Evolutionary conservation across 2,797 vertebrate species (phyloP).

Genomic region (Myotis vivesi): DNA sequence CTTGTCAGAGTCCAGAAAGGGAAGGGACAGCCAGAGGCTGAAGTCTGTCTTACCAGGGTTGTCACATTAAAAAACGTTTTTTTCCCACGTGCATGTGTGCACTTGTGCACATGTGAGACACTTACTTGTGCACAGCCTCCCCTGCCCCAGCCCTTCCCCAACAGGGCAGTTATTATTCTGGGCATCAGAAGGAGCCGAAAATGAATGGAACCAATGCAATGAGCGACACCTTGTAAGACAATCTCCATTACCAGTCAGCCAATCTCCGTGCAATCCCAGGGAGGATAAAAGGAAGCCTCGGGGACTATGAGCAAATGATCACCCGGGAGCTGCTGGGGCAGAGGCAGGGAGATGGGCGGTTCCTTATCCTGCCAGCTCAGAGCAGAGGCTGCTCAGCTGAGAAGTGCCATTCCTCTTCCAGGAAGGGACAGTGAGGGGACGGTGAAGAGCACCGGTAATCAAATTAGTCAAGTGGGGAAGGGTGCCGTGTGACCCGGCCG

Average conservation of each 20-base stretch:
- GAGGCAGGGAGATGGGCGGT: neutral
- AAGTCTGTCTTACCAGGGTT: neutral
- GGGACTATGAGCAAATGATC: conserved; percentile 27
- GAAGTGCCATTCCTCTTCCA: neutral
- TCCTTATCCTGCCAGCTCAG: conserved; percentile 33
- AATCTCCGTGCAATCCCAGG: neutral
- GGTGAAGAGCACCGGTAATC: neutral
- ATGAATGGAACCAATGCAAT: conserved; percentile 3
- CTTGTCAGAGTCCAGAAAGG: neutral
- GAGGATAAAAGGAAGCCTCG: neutral
- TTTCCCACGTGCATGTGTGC: neutral
- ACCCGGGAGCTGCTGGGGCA: neutral
- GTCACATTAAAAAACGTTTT: neutral
- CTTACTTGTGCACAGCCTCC: neutral
- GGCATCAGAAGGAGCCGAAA: neutral
- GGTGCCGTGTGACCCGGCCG: neutral
- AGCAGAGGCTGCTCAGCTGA: neutral
- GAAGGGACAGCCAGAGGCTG: neutral
- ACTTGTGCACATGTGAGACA: neutral
- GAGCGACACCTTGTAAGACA: conserved; percentile 53
- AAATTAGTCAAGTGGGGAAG: neutral
- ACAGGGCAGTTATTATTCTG: neutral
- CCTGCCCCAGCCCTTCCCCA: neutral
- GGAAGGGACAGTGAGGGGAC: neutral
- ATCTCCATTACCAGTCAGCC: conserved; percentile 61